These are phyloP conservation scores for Melikaiella ostensackeni DNA, from an alignment of 2,888 invertebrate species.

Conservation along the genomic window DNA sequence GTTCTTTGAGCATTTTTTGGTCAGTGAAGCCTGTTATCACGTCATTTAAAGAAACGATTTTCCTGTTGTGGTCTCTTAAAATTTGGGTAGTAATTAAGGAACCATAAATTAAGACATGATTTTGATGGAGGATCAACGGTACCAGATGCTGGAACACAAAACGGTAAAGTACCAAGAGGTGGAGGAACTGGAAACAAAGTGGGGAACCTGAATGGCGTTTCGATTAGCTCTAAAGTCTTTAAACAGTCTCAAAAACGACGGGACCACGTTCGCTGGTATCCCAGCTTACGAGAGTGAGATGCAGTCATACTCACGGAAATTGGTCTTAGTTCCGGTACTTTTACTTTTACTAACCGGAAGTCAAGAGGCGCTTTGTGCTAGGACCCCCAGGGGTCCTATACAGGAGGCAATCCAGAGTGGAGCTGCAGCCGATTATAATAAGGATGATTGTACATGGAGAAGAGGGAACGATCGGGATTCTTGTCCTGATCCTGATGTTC, in stretches of 20 bases:
- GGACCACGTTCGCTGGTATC: constrained; percentile 13
- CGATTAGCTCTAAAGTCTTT: constrained; percentile 35
- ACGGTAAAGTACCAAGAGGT: constrained; percentile 37
- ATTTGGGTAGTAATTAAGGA: neutral
- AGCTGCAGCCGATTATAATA: constrained; percentile 79
- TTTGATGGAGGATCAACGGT: neutral
- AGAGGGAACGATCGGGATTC: constrained; percentile 81
- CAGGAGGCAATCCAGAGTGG: constrained; percentile 74
- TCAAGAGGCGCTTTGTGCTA: neutral
- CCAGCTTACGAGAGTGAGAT: constrained; percentile 7
- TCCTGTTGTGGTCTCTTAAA: neutral
- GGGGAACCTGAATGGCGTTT: constrained; percentile 18
- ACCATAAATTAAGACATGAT: constrained; percentile 7
- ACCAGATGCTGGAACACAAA: neutral
- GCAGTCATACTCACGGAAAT: neutral
- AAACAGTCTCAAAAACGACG: constrained; percentile 36
- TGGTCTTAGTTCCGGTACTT: neutral
- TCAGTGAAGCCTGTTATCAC: no score
- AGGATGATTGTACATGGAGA: constrained; percentile 85
- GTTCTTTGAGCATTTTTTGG: no score
- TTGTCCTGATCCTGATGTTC: constrained; percentile 86
- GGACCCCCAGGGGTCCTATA: constrained; percentile 66
- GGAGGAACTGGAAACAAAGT: constrained; percentile 15
- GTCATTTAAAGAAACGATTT: neutral
- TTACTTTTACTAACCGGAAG: neutral